Evolutionary conservation across 2,113 vertebrate genomes (phyloP), one percentile per base, ranked within the genome.

Genomic region (Phrynocephalus versicolor): DNA sequence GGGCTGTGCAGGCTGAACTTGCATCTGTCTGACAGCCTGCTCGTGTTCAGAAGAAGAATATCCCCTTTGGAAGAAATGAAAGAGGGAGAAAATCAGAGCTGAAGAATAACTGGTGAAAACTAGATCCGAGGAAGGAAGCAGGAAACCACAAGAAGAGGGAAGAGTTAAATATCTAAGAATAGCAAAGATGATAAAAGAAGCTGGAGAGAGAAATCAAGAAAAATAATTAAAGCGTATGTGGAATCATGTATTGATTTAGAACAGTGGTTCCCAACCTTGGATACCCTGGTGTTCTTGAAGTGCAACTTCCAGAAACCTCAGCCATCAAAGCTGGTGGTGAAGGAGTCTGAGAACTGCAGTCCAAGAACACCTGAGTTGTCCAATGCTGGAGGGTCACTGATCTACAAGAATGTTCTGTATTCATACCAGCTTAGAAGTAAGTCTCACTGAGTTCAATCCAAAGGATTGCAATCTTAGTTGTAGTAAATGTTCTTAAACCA

Each of bases 1-100:
- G 95, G 94, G 85, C 95, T 95, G 79, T 87, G 92, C 65, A 96
- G 93, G 65, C 89, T 94, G 89, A 95, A 94, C 57, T 82, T 89
- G 62, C 94, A 95, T 86, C 85, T 91, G 1, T 90, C 91, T 84
- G 88, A 51, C 10, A 90, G 27, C 37, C 87, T 91, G 58, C 88
- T 94, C 64, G 77, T 87, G 70, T 95, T 95, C 81, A 95, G 85
- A 45, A 95, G 77, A 83, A 95, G 94, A 85, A 95, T 86, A 30
- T 91, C 51, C 64, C 92, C 94, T 95, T 82, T 21, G 83, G 88
- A 0, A 2, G 85, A 58, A 88, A 18, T 27, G 7, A 78, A n/a
- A 16, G 30, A 74, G 7, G 55, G 51, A 71, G 13, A 60, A 9
- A 51, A 23, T 77, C n/a, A 60, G 27, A 19, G 69, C 15, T 19